Evolutionary conservation across 2,113 vertebrate genomes (phyloP), one percentile per base, ranked within the genome.

Genomic region (Struthidea cinerea): DNA sequence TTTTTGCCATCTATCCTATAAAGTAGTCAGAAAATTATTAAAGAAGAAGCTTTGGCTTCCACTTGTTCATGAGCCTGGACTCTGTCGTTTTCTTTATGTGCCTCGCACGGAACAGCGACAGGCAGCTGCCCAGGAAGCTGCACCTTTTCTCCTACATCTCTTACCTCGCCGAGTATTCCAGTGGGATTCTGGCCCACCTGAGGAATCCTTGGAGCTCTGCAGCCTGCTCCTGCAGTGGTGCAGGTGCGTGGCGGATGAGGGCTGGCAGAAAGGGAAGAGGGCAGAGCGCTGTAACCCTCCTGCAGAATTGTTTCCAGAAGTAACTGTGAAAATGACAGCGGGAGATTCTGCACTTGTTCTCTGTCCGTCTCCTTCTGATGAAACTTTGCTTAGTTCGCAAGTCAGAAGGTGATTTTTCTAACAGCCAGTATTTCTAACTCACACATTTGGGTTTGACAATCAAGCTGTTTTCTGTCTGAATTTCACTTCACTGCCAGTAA

Each of bases 401-500:
- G 84, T 95, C 79, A 86, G 73, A 91, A 90, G 92, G 91, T 95
- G 87, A 73, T 91, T 94, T 91, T 93, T 76, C n/a, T 75, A 76
- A 71, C 87, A 94, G 82, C 59, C 68, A 87, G 5, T 95, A 94
- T 83, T 91, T 91, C 91, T 87, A 87, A 85, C 63, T 86, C 59
- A 69, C 85, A 37, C 79, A 27, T 90, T 93, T 47, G 55, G 10
- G 47, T 79, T 85, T 93, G 95, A 94, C 85, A 93, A 71, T 94
- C 90, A 90, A 88, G 82, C 71, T 97, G 90, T 83, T 95, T 94
- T 84, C 93, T 97, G 78, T 76, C 87, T 90, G 55, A 91, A 70
- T 94, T 65, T 88, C 95, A 95, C 87, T 91, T 95, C 75, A 44
- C 74, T 95, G 93, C 87, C 85, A 84, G 92, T 93, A 96, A 95